Percentiles rank a stretch among this genome's conserved stretches.
Conservation (phyloP, 64 coral and sea anemone genomes). For the Stylophora pistillata region DNA sequence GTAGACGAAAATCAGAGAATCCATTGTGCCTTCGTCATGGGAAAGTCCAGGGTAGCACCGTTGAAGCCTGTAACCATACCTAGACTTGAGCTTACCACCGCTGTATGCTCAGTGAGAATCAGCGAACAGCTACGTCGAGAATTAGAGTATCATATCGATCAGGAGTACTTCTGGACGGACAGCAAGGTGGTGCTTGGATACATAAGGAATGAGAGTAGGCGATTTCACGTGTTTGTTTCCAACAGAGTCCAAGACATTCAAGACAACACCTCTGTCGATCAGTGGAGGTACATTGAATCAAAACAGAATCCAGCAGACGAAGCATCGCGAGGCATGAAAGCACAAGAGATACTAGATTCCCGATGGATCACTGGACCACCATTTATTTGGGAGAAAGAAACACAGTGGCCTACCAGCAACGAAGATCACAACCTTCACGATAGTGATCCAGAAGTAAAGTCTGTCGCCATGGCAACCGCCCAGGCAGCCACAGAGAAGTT, state of each 20-base stretch:
- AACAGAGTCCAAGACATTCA: neutral
- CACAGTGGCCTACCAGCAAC: no score
- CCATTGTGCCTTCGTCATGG: neutral
- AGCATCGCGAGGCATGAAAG: neutral
- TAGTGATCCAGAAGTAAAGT: no score
- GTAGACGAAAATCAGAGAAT: neutral
- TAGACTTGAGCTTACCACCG: neutral
- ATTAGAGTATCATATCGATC: neutral
- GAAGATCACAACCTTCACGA: no score
- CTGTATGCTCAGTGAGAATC: neutral
- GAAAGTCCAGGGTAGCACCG: neutral
- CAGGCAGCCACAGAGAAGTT: no score
- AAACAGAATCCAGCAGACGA: no score
- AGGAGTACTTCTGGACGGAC: slow-evolving; percentile 4
- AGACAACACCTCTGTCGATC: neutral
- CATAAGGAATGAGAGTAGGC: neutral
- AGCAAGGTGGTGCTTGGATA: neutral
- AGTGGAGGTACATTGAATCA: neutral
- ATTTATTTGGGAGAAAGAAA: neutral
- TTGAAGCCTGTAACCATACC: neutral
- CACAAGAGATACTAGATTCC: neutral
- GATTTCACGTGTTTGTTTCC: neutral
- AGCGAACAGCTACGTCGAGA: neutral
- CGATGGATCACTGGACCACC: slow-evolving; percentile 1
- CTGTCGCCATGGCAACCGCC: no score